phyloP scores from a whole-genome alignment of 2,888 invertebrate genomes.

The Eutolmus rufibarbis region DNA sequence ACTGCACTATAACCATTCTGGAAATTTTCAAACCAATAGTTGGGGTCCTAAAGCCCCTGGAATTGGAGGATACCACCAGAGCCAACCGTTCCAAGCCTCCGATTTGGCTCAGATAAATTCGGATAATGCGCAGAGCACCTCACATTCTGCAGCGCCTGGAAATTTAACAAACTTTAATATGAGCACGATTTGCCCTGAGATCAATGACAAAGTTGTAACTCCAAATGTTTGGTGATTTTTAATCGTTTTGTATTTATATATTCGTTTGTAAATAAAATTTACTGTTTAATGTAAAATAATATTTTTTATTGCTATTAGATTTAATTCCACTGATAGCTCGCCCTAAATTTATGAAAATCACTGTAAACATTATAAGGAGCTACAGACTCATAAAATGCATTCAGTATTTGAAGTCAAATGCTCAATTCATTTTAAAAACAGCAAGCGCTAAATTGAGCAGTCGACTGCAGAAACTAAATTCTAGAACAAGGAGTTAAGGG shows the following conservation, averaged over 20 bases:
- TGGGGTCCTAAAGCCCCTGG: constrained; percentile 3
- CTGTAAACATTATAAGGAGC: too few relatives aligned
- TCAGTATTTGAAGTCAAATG: too few relatives aligned
- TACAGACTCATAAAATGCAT: too few relatives aligned
- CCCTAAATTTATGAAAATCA: too few relatives aligned
- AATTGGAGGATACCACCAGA: neutral
- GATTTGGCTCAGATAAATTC: neutral
- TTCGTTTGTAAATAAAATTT: constrained; percentile 10
- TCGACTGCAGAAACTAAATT: too few relatives aligned
- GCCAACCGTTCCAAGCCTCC: neutral
- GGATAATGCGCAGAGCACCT: neutral
- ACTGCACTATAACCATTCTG: neutral
- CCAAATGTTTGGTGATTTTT: constrained; percentile 45
- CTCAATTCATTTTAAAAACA: too few relatives aligned
- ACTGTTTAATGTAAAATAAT: neutral
- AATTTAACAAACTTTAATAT: constrained; percentile 78
- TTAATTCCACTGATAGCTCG: too few relatives aligned
- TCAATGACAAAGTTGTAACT: constrained; percentile 68
- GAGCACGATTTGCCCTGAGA: constrained; percentile 85
- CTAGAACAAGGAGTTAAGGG: too few relatives aligned
- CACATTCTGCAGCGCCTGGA: constrained; percentile 31
- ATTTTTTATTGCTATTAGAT: neutral
- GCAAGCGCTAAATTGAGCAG: too few relatives aligned
- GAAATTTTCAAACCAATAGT: neutral
- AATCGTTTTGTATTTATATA: constrained; percentile 1